Base-by-base conservation (phyloP, 2,888 invertebrate species). In the Zaprionus obscuricornis region DNA sequence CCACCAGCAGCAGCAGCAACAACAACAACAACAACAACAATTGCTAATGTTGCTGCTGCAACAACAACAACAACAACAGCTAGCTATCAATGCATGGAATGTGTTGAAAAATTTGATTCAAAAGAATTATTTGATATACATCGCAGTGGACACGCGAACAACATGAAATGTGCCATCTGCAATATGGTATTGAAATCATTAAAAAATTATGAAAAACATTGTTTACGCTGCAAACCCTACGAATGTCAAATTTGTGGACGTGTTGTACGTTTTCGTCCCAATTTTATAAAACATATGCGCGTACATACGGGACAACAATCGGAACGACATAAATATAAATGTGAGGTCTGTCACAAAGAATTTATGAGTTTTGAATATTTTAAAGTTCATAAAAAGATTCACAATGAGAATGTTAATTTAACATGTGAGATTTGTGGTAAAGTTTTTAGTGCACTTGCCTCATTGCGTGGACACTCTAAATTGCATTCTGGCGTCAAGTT, bases 361-460 rank as follows among this genome's bases (percentile, higher is more conserved):
- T 92, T 92, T 64, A 91, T 91, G 87, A 91, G 92, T 66, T 88
- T 91, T 47, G 91, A 91, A 20, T 92, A 92, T 89, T 92, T 92
- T 58, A 90, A 91, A 74, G 92, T 92, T 47, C 93, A 93, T 88
- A 91, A 92, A 71, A 92, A 92, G 79, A 92, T 91, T 22, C 92
- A 92, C 87, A 92, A 91, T 10, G 92, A 91, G 50, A 89, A 91
- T 43, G 91, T 91, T 43, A 92, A 92, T 45, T 90, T 92, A 55
- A 91, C 91, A 11, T 92, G 92, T 68, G 91, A 92, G 59, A 90
- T 91, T 34, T 92, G 92, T 65, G 92, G 91, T 46, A 92, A 92
- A 67, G 89, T 90, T 18, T 92, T 92, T 63, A 89, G 91, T 57
- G 89, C 90, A 3, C 58, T 90, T 55, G 89, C 90, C 39, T 90